phyloP scores from a whole-genome alignment of 2,113 vertebrate species.

The Ameiurus melas region DNA sequence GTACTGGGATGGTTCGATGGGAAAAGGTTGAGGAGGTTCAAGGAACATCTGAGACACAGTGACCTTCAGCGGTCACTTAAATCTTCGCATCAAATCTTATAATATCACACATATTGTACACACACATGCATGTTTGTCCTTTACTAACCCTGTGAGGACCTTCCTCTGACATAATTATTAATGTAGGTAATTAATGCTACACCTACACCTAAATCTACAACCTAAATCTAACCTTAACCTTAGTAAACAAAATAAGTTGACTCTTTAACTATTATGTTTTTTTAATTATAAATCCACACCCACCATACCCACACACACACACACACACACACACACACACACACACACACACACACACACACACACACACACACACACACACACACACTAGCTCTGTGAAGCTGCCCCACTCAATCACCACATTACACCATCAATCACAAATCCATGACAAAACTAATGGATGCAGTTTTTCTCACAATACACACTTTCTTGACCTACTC shows the following conservation, averaged over 20 bases:
- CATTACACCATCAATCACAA: not conserved
- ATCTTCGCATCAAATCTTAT: conserved; percentile 15
- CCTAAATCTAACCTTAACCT: not conserved
- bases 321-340: too few relatives aligned
- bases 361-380: not conserved
- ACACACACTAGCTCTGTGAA: not conserved
- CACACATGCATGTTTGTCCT: not conserved
- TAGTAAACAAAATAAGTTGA: not conserved
- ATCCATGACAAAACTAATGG: not conserved
- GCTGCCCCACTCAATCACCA: not conserved
- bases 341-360: too few relatives aligned
- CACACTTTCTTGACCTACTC: not conserved
- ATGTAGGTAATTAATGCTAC: not conserved
- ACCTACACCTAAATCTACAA: not conserved
- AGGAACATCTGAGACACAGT: conserved; percentile 2
- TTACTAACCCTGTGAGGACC: not conserved
- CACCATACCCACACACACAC: too few relatives aligned
- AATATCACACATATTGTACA: not conserved
- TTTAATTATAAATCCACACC: too few relatives aligned
- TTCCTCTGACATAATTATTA: conserved; percentile 6
- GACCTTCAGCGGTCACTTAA: conserved; percentile 30
- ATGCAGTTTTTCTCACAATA: not conserved
- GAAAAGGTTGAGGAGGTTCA: conserved; percentile 5
- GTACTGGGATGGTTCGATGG: not conserved
- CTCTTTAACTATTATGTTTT: too few relatives aligned